A percentile compares a stretch with the other conserved stretches of the same genome.
phyloP scores from a whole-genome alignment of 2,797 vertebrate species.

The Myripristis jacobus region DNA sequence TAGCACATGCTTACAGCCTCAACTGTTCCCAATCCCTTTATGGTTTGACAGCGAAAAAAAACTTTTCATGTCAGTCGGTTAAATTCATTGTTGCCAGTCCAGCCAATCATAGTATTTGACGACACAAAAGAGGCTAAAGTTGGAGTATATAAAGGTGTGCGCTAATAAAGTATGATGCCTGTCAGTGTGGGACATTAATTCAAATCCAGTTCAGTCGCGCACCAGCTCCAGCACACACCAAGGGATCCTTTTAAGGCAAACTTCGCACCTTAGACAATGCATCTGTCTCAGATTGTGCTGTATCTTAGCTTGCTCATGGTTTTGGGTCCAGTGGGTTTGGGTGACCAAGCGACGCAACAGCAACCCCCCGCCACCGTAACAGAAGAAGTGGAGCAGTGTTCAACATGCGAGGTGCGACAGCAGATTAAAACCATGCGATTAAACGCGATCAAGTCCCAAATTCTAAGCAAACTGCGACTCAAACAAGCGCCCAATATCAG shows the following conservation, averaged over 20 bases:
- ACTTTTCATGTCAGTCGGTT: conserved; percentile 90
- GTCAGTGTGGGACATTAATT: conserved; percentile 86
- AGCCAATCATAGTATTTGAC: conserved; percentile 96
- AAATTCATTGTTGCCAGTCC: conserved; percentile 94
- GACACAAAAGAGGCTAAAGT: conserved; percentile 93
- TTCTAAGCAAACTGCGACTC: conserved; percentile 98
- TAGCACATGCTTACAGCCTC: conserved; percentile 50
- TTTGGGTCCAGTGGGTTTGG: conserved; percentile 87
- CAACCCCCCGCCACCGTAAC: conserved; percentile 72
- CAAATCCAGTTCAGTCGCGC: conserved; percentile 55
- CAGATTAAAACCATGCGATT: conserved; percentile 94
- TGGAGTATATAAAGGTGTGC: conserved; percentile 97
- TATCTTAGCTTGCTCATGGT: conserved; percentile 89
- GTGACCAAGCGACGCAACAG: conserved; percentile 84
- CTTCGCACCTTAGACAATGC: conserved; percentile 86
- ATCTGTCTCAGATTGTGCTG: conserved; percentile 82
- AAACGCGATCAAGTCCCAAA: conserved; percentile 97
- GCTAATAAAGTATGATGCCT: conserved; percentile 92
- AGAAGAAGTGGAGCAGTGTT: conserved; percentile 89
- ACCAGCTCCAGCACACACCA: conserved; percentile 57
- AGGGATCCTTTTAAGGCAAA: conserved; percentile 38
- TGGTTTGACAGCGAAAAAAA: conserved; percentile 86
- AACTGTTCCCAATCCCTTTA: conserved; percentile 75
- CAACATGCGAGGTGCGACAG: conserved; percentile 93
- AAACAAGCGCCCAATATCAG: conserved; percentile 98